A percentile compares a stretch with the other conserved stretches of the same genome.
Evolutionary conservation across 2,113 vertebrate species (phyloP).

Genomic region (cat (Felis catus)): DNA sequence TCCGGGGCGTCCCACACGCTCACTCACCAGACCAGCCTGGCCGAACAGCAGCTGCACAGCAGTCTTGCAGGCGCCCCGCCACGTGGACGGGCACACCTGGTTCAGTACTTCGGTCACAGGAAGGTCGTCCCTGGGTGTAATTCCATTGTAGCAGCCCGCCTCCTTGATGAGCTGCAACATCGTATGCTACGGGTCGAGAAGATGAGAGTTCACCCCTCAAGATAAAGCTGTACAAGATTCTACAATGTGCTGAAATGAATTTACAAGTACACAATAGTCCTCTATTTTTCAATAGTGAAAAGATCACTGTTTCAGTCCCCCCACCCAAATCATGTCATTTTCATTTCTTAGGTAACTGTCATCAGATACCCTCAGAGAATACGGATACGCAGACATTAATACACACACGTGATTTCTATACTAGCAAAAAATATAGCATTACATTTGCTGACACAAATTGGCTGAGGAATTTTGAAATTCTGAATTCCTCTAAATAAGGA

Average conservation of each 20-base stretch:
- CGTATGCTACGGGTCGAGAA: conserved; percentile 87
- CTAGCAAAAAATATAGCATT: conserved; percentile 22
- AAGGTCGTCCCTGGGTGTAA: conserved; percentile 91
- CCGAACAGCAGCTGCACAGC: conserved; percentile 97
- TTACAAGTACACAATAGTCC: neutral
- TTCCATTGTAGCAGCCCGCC: conserved; percentile 93
- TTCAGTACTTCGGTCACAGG: conserved; percentile 97
- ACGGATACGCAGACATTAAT: neutral
- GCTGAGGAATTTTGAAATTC: conserved; percentile 26
- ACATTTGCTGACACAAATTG: neutral
- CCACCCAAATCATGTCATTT: neutral
- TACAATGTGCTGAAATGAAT: neutral
- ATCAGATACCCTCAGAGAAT: neutral
- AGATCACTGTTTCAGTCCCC: neutral
- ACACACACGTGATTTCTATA: neutral
- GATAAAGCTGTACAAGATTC: neutral
- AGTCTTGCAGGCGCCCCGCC: conserved; percentile 98
- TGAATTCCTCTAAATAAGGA: conserved; percentile 45
- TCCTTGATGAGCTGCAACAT: conserved; percentile 98
- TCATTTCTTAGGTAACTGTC: conserved; percentile 10
- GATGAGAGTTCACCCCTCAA: neutral
- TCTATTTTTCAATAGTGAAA: neutral
- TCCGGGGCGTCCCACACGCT: neutral
- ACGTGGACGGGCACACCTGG: conserved; percentile 98
- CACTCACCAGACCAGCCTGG: conserved; percentile 97